Evolutionary conservation across 2,797 vertebrate genomes (phyloP).

Genomic region (Diceros bicornis): DNA sequence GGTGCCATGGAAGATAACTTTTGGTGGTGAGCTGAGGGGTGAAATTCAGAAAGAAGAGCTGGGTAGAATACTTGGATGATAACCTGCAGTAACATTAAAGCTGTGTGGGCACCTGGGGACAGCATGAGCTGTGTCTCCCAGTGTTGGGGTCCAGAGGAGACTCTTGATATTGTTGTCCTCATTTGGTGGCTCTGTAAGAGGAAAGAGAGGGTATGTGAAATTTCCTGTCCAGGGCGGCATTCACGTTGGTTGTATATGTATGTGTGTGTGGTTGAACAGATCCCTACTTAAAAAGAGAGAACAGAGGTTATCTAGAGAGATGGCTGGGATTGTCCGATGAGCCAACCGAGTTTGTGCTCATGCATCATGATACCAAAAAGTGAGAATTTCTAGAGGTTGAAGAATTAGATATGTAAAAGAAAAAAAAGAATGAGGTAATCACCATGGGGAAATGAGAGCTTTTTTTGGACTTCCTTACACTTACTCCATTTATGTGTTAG

Average conservation of each 20-base stretch:
- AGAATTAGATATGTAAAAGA: not conserved
- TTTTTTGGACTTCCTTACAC: rapidly evolving
- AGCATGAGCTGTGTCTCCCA: not conserved
- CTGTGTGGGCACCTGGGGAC: not conserved
- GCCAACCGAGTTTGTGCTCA: not conserved
- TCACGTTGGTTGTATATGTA: not conserved
- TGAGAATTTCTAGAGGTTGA: not conserved
- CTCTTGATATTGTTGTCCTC: not conserved
- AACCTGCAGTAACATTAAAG: rapidly evolving
- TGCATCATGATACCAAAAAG: rapidly evolving
- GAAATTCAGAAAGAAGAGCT: not conserved
- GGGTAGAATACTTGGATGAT: not conserved
- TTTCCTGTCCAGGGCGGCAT: not conserved
- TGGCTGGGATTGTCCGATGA: not conserved
- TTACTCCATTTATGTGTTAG: not conserved
- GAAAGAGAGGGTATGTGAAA: not conserved
- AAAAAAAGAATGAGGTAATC: not conserved
- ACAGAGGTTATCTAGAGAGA: not conserved
- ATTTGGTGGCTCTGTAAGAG: not conserved
- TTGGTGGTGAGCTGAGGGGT: not conserved
- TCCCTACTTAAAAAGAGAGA: not conserved
- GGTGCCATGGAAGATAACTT: no score
- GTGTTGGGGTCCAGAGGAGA: not conserved
- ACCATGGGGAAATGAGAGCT: not conserved
- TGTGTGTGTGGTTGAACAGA: not conserved